Percentiles rank a stretch among this genome's conserved stretches.
phyloP scores from a whole-genome alignment of 2,888 invertebrate genomes.

The Cataglyphis rosenhaueri region DNA sequence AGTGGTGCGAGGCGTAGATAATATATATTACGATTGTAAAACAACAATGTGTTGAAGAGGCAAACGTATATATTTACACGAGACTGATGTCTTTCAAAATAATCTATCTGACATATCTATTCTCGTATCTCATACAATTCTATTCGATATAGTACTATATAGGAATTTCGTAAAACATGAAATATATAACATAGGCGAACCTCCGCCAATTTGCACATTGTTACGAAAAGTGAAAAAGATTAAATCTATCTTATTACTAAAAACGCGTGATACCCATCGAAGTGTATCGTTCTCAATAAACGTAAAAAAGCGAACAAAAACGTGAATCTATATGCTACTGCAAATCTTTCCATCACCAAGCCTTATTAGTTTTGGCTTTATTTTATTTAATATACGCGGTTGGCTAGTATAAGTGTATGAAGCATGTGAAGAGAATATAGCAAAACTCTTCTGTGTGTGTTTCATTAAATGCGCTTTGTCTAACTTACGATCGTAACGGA shows the following conservation, averaged over 20 bases:
- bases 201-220: not conserved
- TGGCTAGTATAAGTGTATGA: constrained; percentile 32
- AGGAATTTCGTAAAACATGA: constrained; percentile 3
- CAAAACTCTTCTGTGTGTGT: constrained; percentile 27
- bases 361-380: constrained; percentile 26
- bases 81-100: constrained; percentile 17
- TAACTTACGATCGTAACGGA: constrained; percentile 41
- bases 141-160: constrained; percentile 1
- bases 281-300: constrained; percentile 22
- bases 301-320: constrained; percentile 22
- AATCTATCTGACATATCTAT: not conserved
- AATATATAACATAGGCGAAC: not conserved
- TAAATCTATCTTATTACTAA: constrained; percentile 34
- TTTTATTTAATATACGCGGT: constrained; percentile 27
- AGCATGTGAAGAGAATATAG: constrained; percentile 23
- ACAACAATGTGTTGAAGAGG: constrained; percentile 14
- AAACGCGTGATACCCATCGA: not conserved
- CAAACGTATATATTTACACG: constrained; percentile 43
- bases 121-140: constrained; percentile 6
- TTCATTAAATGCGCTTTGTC: constrained; percentile 10
- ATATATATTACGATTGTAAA: constrained; percentile 12
- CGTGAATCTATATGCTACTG: constrained; percentile 13
- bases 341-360: constrained; percentile 46
- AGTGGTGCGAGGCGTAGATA: constrained; percentile 6
- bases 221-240: constrained; percentile 10